Percentiles rank a stretch among this genome's conserved stretches.
phyloP scores from a whole-genome alignment of 1,140 invertebrate species.

The Drosophila simulans region DNA sequence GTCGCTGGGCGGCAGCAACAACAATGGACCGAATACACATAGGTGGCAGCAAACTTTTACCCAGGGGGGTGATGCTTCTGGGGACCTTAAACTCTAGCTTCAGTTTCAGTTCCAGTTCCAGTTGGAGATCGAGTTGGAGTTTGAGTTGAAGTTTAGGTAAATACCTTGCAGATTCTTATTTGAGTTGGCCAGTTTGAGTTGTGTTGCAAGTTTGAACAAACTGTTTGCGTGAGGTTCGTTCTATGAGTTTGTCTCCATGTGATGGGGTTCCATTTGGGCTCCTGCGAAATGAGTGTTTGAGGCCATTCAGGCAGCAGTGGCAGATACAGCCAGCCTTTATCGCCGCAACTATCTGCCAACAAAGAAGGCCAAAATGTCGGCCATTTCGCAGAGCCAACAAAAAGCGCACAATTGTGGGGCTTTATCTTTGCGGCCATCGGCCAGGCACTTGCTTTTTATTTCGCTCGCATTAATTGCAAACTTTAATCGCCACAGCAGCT shows the following conservation, averaged over 20 bases:
- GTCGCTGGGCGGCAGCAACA: conserved; percentile 50
- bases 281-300: conserved; percentile 23
- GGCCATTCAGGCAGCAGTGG: conserved; percentile 9
- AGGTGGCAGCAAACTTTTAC: conserved; percentile 65
- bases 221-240: conserved; percentile 15
- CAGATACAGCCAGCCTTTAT: conserved; percentile 15
- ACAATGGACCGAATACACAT: conserved; percentile 37
- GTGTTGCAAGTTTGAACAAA: conserved; percentile 55
- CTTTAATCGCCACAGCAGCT: conserved; percentile 53
- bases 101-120: conserved; percentile 45
- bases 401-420: conserved; percentile 50
- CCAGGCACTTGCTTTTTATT: conserved; percentile 73
- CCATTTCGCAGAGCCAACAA: conserved; percentile 37
- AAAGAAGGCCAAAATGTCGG: conserved; percentile 44
- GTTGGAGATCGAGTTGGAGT: conserved; percentile 37
- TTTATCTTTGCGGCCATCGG: conserved; percentile 67
- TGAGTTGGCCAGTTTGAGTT: conserved; percentile 56
- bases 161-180: conserved; percentile 75
- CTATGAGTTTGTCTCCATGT: background rate
- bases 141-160: conserved; percentile 69
- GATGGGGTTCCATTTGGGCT: conserved; percentile 8
- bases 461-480: conserved; percentile 70
- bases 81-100: conserved; percentile 9
- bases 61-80: too few species aligned
- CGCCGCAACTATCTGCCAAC: conserved; percentile 41